Evolutionary conservation across 2,888 invertebrate genomes (phyloP).

Genomic region (Fissipunctia ypsillon): DNA sequence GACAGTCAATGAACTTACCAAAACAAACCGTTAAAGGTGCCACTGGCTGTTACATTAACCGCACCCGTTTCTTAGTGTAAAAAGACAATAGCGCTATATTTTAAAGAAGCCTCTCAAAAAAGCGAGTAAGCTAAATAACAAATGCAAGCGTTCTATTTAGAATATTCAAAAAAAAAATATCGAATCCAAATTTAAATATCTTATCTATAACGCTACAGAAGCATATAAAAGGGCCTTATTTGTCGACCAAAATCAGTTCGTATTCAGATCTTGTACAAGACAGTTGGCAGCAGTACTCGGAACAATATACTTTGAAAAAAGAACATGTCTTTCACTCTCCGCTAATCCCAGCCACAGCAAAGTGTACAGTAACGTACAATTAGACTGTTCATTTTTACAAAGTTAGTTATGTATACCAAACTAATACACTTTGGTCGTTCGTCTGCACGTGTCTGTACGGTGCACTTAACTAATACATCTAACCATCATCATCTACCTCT

Average conservation of each 20-base stretch:
- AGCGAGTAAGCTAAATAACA: not conserved
- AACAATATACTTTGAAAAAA: too few relatives aligned
- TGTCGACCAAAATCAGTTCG: too few relatives aligned
- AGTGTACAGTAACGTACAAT: too few relatives aligned
- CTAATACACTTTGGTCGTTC: constrained; percentile 51
- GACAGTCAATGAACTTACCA: too few relatives aligned
- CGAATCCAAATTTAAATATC: too few relatives aligned
- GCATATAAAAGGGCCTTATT: too few relatives aligned
- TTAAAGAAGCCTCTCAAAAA: not conserved
- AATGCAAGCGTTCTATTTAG: not conserved
- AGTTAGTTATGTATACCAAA: constrained; percentile 58
- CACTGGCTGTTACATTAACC: not conserved
- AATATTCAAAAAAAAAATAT: constrained; percentile 13
- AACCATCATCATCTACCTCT: not conserved
- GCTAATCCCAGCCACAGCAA: too few relatives aligned
- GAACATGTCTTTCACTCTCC: too few relatives aligned
- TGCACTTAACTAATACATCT: constrained; percentile 8
- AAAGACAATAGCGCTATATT: not conserved
- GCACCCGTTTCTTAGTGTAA: not conserved
- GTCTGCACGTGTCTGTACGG: constrained; percentile 9
- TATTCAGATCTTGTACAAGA: too few relatives aligned
- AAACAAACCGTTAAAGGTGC: not conserved
- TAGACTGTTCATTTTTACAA: constrained; percentile 64
- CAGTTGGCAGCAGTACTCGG: too few relatives aligned
- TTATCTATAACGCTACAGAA: too few relatives aligned